phyloP scores from a whole-genome alignment of 2,888 invertebrate genomes.

The Azorinus chamasolen region DNA sequence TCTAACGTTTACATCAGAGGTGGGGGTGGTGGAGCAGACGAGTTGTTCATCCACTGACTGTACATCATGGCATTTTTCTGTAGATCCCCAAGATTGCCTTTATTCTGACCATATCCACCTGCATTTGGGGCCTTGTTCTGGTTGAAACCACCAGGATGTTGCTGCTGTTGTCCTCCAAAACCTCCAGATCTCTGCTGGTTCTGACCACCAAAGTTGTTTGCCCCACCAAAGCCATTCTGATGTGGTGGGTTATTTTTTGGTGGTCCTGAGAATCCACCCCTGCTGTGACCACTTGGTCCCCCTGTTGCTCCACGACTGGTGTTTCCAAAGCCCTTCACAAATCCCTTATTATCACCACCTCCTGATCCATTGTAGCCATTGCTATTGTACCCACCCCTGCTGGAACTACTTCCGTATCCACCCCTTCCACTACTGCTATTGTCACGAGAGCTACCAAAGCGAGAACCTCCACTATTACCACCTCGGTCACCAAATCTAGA shows the following conservation, averaged over 20 bases:
- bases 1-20: neutral
- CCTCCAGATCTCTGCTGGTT: conserved; percentile 12
- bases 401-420: conserved; percentile 37
- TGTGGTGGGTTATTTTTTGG: conserved; percentile 6
- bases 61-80: conserved; percentile 70
- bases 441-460: conserved; percentile 37
- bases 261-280: conserved; percentile 26
- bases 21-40: conserved; percentile 56
- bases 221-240: conserved; percentile 26
- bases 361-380: conserved; percentile 29
- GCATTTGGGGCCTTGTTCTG: conserved; percentile 10
- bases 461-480: conserved; percentile 43
- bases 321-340: conserved; percentile 47
- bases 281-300: conserved; percentile 49
- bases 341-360: conserved; percentile 35
- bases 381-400: conserved; percentile 38
- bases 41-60: conserved; percentile 69
- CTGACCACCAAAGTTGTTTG: conserved; percentile 13
- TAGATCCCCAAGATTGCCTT: conserved; percentile 30
- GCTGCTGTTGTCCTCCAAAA: conserved; percentile 3
- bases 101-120: conserved; percentile 8
- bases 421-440: conserved; percentile 30
- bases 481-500: conserved; percentile 53
- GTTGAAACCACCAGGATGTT: conserved; percentile 23
- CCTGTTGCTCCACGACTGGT: conserved; percentile 35